These are phyloP conservation scores for Psix sp. DNA, from an alignment of 1,140 invertebrate species.

Conservation along the genomic window DNA sequence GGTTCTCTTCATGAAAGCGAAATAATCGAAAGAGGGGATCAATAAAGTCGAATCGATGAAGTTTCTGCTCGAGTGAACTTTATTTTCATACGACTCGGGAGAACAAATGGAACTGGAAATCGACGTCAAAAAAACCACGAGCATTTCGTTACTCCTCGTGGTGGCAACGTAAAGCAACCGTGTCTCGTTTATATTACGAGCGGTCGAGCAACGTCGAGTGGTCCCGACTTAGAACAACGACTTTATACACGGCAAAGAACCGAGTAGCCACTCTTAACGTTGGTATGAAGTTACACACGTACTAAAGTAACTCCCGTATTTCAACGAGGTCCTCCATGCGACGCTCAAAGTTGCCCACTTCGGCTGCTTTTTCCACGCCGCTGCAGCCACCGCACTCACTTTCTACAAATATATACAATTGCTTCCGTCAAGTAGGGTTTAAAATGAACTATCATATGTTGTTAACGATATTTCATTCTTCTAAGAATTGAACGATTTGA, in stretches of 20 bases:
- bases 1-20: constrained; percentile 24
- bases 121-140: constrained; percentile 27
- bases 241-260: constrained; percentile 59
- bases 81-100: constrained; percentile 42
- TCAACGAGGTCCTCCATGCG: constrained; percentile 37
- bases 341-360: constrained; percentile 30
- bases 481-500: no score
- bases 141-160: constrained; percentile 23
- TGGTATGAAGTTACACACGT: constrained; percentile 39
- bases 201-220: constrained; percentile 55
- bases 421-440: constrained; percentile 7
- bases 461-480: neutral
- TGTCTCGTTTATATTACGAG: constrained; percentile 48
- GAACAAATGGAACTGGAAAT: constrained; percentile 31
- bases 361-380: constrained; percentile 27
- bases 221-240: constrained; percentile 59
- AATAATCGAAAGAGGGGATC: constrained; percentile 46
- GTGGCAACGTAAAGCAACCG: constrained; percentile 45
- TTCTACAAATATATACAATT: constrained; percentile 23
- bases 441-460: constrained; percentile 13
- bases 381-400: constrained; percentile 16
- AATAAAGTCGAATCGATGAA: constrained; percentile 38
- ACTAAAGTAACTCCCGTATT: constrained; percentile 45
- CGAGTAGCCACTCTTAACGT: constrained; percentile 55
- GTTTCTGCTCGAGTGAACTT: constrained; percentile 23